These are phyloP conservation scores for Muraenolepis orangiensis DNA, from an alignment of 2,797 vertebrate species.

Conservation along the genomic window DNA sequence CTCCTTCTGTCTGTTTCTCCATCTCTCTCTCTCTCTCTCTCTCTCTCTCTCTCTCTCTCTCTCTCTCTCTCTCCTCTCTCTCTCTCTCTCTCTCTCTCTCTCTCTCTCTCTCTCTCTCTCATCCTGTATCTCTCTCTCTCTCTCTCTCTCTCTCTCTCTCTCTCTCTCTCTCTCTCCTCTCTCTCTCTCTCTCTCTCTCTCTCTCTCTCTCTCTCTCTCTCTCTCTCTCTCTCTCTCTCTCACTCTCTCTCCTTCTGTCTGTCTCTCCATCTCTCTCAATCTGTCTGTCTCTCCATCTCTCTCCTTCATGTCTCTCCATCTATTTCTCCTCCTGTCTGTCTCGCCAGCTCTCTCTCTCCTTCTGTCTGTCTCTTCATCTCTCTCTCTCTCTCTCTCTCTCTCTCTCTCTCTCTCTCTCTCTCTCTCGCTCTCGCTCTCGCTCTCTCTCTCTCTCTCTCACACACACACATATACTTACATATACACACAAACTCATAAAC, in stretches of 20 bases:
- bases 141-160: not conserved
- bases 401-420: too few species aligned
- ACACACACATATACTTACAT: too few species aligned
- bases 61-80: too few species aligned
- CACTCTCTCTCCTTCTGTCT: not conserved
- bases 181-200: too few species aligned
- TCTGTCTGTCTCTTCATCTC: not conserved
- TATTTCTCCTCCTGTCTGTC: not conserved
- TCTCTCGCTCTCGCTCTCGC: too few species aligned
- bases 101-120: too few species aligned
- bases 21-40: not conserved
- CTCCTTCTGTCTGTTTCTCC: not conserved
- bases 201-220: not conserved
- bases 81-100: too few species aligned
- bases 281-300: too few species aligned
- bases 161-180: not conserved
- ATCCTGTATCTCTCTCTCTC: too few species aligned
- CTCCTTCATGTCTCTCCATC: not conserved
- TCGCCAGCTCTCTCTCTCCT: not conserved
- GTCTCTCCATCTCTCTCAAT: not conserved
- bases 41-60: not conserved
- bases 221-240: not conserved
- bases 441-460: too few species aligned
- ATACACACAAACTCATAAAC: not conserved
- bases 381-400: too few species aligned